Evolutionary conservation across 2,113 vertebrate genomes (phyloP).

Genomic region (Apteryx mantelli): DNA sequence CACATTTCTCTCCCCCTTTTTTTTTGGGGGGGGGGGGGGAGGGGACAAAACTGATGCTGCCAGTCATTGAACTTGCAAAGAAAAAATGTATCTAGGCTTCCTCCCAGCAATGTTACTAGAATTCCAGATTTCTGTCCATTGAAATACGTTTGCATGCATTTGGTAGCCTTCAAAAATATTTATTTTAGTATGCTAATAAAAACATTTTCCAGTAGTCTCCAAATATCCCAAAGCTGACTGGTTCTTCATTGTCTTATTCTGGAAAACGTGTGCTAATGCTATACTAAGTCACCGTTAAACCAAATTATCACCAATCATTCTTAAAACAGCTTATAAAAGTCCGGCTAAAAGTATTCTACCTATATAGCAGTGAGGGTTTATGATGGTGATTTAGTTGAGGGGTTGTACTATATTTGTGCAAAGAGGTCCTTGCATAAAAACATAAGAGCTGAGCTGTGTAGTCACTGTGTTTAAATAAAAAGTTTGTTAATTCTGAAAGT

Average conservation of each 20-base stretch:
- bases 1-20: not conserved
- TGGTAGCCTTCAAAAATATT: not conserved
- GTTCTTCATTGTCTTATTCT: not conserved
- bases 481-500: not conserved
- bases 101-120: not conserved
- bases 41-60: not conserved
- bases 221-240: not conserved
- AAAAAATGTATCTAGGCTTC: not conserved
- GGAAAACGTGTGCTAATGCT: not conserved
- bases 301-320: not conserved
- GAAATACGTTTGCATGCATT: not conserved
- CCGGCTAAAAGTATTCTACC: not conserved
- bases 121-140: not conserved
- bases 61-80: not conserved
- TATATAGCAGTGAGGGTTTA: not conserved
- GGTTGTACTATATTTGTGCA: not conserved
- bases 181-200: not conserved
- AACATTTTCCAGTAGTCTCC: not conserved
- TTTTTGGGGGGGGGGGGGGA: not conserved
- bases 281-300: not conserved
- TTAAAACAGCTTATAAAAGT: not conserved
- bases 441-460: not conserved
- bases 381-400: not conserved
- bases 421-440: not conserved
- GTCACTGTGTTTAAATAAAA: not conserved